Evolutionary conservation across 2,113 vertebrate species (phyloP), one percentile per base, ranked within the genome.

Genomic region (Myocastor coypus): DNA sequence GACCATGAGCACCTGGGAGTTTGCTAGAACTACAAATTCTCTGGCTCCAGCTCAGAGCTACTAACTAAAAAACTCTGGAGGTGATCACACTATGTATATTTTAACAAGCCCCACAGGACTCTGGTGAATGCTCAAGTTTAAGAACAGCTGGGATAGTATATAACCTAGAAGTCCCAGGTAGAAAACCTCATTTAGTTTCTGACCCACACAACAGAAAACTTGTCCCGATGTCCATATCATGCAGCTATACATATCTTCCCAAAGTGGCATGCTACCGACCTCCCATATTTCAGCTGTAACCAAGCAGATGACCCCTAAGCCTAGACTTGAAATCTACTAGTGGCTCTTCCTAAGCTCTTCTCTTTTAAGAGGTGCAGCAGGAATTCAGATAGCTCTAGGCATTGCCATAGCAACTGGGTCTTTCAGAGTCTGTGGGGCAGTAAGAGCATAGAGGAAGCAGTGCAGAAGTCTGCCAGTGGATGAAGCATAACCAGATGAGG

Each of bases 401-500:
- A 97, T 97, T 94, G 91, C 94, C 96, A 97, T 97, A 83, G 96
- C 95, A 98, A 97, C 96, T n/a, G 80, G 11, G 92, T 92, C 97
- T 95, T 93, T 91, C 89, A 7, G 42, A 97, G 91, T 88, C 92
- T 80, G 84, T 84, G 69, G 87, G 4, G 63, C 86, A 82, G 82
- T 32, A 19, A 82, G 69, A 92, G 83, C 89, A 85, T 46, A 78
- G 87, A n/a, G 91, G 84, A 55, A 63, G 87, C 75, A 57, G 55
- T 68, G 68, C 57, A 34, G 83, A 64, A 86, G 46, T 22, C 89
- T 69, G 50, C 88, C 61, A 37, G 30, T 7, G 83, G 85, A 30
- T 42, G 52, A 22, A 34, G 71, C 83, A 19, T 68, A 37, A 32
- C n/a, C 52, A 52, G 89, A 80, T 59, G 92, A 46, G 22, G 7